Evolutionary conservation across 1,140 invertebrate genomes (phyloP), one percentile per base, ranked within the genome.

Genomic region (Temnothorax longispinosus): DNA sequence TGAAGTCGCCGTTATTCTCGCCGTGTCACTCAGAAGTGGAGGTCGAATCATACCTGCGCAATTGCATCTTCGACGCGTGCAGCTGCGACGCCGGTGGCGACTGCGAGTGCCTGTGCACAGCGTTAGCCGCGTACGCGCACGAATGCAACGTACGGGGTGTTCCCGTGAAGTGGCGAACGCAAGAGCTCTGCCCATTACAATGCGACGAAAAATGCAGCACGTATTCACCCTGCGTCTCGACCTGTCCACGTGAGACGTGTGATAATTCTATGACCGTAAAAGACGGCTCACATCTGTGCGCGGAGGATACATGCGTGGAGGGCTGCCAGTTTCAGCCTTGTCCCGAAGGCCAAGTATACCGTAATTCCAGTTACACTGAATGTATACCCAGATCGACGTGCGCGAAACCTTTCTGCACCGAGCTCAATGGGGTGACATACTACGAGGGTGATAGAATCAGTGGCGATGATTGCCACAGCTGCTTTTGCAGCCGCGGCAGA

Each of bases 21-120:
- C 93, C 96, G 13, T 99, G 98, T 92, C 98, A 99, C 93, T 95
- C 96, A 1, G 97, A 98, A 94, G 98, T 99, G 3, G 96, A 97
- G 0, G 95, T 97, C 0, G 97, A 97, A 38, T 94, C 95, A 1
- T 98, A 96, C 91, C 92, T 97, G 69, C 95, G 96, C 87, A 96
- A 97, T 60, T 98, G 98, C 93, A 96, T 98, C 76, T 96, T 96
- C 76, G 98, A 99, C 94, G 96, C 97, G 0, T 99, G 98, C 94
- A 98, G 97, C 38, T 99, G 98, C 94, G 98, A 99, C 94, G 65
- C 67, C 91, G 98, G 98, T 27, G 98, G 97, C 0, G 98, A 99
- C 93, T 99, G 98, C 92, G 97, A 98, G 80, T 99, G 98, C 94
- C 94, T 98, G 0, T 99, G 98, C 93, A 98, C 98, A 1, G 97